phyloP scores from a whole-genome alignment of 2,113 vertebrate species.

The Eleginops maclovinus region DNA sequence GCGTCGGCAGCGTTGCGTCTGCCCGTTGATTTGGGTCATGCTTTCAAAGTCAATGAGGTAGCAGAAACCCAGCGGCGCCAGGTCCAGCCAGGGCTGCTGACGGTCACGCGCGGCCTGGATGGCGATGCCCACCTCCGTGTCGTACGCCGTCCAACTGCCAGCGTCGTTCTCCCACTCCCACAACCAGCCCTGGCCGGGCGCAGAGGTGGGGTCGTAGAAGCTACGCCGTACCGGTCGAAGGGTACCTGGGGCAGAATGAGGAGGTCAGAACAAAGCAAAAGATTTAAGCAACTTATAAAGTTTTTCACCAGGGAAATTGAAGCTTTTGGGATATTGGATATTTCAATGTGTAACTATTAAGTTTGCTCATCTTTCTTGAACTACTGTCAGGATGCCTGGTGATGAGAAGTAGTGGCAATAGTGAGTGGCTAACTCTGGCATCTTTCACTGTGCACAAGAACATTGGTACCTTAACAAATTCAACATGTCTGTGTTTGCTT shows the following conservation, averaged over 20 bases:
- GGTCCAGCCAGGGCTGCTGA: slow-evolving; percentile 97
- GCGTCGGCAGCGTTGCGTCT: slow-evolving; percentile 92
- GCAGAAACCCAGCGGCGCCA: slow-evolving; percentile 96
- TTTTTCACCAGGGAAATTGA: background rate
- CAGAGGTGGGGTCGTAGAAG: slow-evolving; percentile 96
- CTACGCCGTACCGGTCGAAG: slow-evolving; percentile 94
- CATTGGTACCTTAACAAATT: slow-evolving; percentile 63
- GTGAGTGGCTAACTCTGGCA: background rate
- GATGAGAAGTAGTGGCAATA: background rate
- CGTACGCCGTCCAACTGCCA: slow-evolving; percentile 96
- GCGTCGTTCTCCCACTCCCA: slow-evolving; percentile 99
- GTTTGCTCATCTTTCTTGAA: background rate
- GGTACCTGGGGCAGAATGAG: slow-evolving; percentile 85
- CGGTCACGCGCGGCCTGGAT: slow-evolving; percentile 98
- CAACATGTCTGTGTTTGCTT: slow-evolving; percentile 68
- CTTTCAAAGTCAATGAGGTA: slow-evolving; percentile 98
- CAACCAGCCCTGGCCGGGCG: slow-evolving; percentile 94
- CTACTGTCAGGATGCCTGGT: too few relatives aligned
- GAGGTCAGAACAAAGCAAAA: slow-evolving; percentile 10
- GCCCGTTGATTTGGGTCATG: slow-evolving; percentile 98
- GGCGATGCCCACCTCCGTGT: slow-evolving; percentile 96
- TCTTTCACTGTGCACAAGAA: slow-evolving; percentile 44
- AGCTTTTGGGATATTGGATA: too few relatives aligned
- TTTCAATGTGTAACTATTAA: background rate
- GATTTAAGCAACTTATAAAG: background rate